Evolutionary conservation across 1,140 invertebrate species (phyloP).

Genomic region (Maconellicoccus hirsutus): DNA sequence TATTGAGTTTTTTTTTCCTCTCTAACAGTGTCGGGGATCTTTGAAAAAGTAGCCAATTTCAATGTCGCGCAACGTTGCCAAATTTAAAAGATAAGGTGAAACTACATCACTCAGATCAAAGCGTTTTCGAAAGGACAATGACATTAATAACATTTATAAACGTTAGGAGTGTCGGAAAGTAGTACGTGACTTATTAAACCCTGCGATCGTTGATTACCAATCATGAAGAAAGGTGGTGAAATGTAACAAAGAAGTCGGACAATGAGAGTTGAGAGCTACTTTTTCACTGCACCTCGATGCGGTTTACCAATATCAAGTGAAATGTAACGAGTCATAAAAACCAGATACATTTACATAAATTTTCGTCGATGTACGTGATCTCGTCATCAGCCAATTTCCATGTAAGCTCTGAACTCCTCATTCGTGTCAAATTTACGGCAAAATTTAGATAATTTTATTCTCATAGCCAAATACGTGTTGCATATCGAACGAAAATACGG

Average conservation of each 20-base stretch:
- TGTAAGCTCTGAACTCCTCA: too few species aligned
- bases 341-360: too few species aligned
- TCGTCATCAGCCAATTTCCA: too few species aligned
- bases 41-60: conserved; percentile 1
- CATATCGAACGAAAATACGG: background rate
- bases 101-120: background rate
- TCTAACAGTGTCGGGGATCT: background rate
- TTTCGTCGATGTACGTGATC: too few species aligned
- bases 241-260: background rate
- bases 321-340: too few species aligned
- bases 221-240: background rate
- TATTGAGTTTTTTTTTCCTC: background rate
- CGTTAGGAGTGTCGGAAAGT: background rate
- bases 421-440: background rate
- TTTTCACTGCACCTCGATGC: background rate
- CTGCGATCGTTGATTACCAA: background rate
- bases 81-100: background rate
- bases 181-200: conserved; percentile 6
- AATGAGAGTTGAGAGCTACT: background rate
- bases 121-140: background rate
- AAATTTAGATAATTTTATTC: background rate
- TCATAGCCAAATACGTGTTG: background rate
- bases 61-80: conserved; percentile 13
- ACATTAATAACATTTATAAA: conserved; percentile 12
- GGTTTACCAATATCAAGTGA: too few species aligned